Base-by-base conservation (phyloP, 2,888 invertebrate genomes). In the Toxonevra muliebris region DNA sequence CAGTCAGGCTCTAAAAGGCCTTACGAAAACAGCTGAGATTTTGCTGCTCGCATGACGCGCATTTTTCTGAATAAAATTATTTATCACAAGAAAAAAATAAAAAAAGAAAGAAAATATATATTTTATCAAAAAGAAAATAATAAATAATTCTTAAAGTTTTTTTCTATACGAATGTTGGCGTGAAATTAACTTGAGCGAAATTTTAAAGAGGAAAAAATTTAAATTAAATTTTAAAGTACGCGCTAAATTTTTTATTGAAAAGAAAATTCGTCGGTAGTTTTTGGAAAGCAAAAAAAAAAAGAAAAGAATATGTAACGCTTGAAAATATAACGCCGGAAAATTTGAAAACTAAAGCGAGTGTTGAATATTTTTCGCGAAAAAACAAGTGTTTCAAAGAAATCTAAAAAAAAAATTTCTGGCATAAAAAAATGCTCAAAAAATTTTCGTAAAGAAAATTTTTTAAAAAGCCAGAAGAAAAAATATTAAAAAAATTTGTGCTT, bases 1-100 rank as follows among this genome's bases (percentile, higher is more conserved):
- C 85, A 86, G 85, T 85, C 85, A 85, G 85, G 84, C 85, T 85
- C 84, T 85, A 83, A 83, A 83, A 85, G 85, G 85, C 85, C 85
- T 85, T 84, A 84, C 84, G 85, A 85, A 80, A 80, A 84, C 83
- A 83, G 84, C 81, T 82, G 83, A 82, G 81, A 82, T 82, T 83
- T 81, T 75, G 79, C 76, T 79, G 77, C 79, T 81, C 83, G 83
- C 82, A 83, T 81, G 83, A 83, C 83, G 83, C 83, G 83, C 79
- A 80, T 77, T 77, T 80, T 76, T 74, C 73, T 65, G 57, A 73
- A 74, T 55, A 71, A 69, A 68, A 57, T 64, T 64, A 57, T 52
- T 58, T 55, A 67, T 58, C 50, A 57, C 45, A 30, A 19, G 43
- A 58, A 55, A 66, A 54, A 55, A 55, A 60, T 8, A 5, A 12